Conservation (phyloP, 2,888 invertebrate genomes). For the Andrena fulva region DNA sequence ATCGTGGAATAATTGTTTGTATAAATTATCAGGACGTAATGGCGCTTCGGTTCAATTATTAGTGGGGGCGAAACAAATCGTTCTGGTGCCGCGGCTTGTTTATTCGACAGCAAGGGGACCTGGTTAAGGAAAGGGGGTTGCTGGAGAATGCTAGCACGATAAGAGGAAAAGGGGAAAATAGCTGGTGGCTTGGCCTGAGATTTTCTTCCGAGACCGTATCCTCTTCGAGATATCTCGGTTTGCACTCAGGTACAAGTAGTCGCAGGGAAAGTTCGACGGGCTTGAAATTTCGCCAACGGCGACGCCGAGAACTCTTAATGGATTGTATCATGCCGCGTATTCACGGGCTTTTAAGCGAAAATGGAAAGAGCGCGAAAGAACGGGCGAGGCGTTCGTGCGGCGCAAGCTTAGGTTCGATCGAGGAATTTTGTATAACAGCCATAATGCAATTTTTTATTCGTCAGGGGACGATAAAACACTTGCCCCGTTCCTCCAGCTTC, state of each 20-base stretch:
- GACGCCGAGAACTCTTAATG: conserved; percentile 81
- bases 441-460: neutral
- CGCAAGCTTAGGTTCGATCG: conserved; percentile 3
- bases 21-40: neutral
- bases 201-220: conserved; percentile 67
- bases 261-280: conserved; percentile 76
- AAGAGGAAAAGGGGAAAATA: conserved; percentile 53
- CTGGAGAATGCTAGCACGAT: conserved; percentile 24
- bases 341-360: conserved; percentile 68
- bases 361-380: conserved; percentile 22
- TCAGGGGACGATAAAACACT: neutral
- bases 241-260: conserved; percentile 75
- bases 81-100: neutral
- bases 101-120: neutral
- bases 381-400: neutral
- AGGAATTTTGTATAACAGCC: neutral
- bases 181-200: conserved; percentile 65
- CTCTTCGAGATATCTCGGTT: conserved; percentile 76
- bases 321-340: conserved; percentile 79
- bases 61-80: neutral
- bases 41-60: neutral
- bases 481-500: neutral
- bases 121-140: conserved; percentile 3
- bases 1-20: neutral
- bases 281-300: conserved; percentile 79